These are phyloP conservation scores for Alethe castanea DNA, from an alignment of 2,113 vertebrate species.

Conservation along the genomic window DNA sequence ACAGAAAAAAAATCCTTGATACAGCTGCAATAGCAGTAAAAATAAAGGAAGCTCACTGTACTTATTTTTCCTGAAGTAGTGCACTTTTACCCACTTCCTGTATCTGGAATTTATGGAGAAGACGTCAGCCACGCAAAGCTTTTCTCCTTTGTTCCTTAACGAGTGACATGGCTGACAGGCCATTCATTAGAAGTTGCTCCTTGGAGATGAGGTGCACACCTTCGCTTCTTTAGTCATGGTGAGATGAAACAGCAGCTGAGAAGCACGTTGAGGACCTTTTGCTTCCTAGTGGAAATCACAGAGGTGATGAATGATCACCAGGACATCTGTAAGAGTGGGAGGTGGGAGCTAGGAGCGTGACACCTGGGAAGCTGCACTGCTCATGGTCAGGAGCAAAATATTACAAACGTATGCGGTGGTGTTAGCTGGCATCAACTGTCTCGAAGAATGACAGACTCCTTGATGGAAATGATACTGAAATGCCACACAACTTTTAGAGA, in stretches of 20 bases:
- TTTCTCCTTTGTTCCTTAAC: slow-evolving; percentile 61
- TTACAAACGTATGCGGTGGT: not conserved
- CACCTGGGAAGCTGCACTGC: slow-evolving; percentile 39
- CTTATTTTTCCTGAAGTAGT: not conserved
- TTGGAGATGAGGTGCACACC: slow-evolving; percentile 64
- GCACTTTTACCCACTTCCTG: slow-evolving; percentile 24
- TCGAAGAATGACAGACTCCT: not conserved
- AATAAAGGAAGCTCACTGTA: not conserved
- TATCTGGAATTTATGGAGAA: slow-evolving; percentile 63
- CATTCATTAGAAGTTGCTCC: slow-evolving; percentile 41
- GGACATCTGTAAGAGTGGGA: slow-evolving; percentile 61
- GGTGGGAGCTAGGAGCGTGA: not conserved
- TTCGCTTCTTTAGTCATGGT: slow-evolving; percentile 78
- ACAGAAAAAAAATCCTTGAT: not conserved
- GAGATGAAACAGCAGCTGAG: slow-evolving; percentile 75
- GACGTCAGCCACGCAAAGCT: slow-evolving; percentile 15
- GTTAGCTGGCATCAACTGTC: not conserved
- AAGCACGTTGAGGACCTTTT: slow-evolving; percentile 44
- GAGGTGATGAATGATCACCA: slow-evolving; percentile 68
- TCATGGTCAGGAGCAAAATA: not conserved
- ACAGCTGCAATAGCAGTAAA: not conserved
- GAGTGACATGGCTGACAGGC: slow-evolving; percentile 64
- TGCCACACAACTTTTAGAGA: slow-evolving; percentile 26
- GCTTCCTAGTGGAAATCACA: slow-evolving; percentile 56
- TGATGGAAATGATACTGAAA: slow-evolving; percentile 22